phyloP scores from a whole-genome alignment of 1,140 invertebrate genomes.

The Papilio helenus region DNA sequence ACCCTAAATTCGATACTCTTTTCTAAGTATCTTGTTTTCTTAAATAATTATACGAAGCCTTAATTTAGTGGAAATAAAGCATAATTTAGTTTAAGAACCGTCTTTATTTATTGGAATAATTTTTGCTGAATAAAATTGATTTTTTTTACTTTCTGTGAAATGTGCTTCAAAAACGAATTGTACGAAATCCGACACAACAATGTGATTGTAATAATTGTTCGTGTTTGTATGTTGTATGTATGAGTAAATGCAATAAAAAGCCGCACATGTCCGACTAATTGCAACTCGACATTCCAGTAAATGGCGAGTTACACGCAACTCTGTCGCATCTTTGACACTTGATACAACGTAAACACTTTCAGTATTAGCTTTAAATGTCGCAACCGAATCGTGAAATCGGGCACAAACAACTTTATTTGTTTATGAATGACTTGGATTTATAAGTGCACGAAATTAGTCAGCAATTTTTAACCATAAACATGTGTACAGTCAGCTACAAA shows the following conservation, averaged over 20 bases:
- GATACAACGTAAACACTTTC: background rate
- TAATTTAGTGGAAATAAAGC: background rate
- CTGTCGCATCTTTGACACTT: constrained; percentile 13
- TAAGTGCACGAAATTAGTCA: too few relatives aligned
- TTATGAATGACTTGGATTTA: too few relatives aligned
- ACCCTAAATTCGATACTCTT: background rate
- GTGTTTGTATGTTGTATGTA: background rate
- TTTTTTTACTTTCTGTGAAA: background rate
- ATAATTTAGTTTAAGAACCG: background rate
- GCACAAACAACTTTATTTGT: background rate
- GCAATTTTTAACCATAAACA: too few relatives aligned
- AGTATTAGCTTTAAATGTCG: background rate
- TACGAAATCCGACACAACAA: background rate
- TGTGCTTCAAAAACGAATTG: background rate
- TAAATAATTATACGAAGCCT: background rate
- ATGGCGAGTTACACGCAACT: background rate
- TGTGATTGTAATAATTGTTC: background rate
- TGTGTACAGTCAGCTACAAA: too few relatives aligned
- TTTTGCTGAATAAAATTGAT: background rate
- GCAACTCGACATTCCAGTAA: constrained; percentile 12
- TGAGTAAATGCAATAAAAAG: background rate
- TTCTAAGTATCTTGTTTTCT: background rate
- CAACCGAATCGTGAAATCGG: background rate
- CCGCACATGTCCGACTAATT: constrained; percentile 3
- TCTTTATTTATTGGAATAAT: background rate